Evolutionary conservation across 2,113 vertebrate genomes (phyloP).

Genomic region (Nipponia nippon): DNA sequence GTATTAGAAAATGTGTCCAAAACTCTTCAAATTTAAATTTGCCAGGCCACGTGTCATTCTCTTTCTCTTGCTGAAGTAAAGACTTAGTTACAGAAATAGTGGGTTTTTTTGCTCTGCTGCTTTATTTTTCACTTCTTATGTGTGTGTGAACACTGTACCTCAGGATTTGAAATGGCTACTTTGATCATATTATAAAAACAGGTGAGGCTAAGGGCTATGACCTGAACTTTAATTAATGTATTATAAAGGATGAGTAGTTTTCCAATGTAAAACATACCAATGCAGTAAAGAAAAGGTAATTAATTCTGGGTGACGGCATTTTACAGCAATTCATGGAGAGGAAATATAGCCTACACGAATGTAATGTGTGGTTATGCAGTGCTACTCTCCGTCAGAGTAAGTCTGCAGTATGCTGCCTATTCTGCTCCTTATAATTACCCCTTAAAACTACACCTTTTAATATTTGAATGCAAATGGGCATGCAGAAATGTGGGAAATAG

Average conservation of each 20-base stretch:
- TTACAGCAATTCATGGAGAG: neutral
- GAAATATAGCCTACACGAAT: neutral
- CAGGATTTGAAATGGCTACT: neutral
- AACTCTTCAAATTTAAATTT: neutral
- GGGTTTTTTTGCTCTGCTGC: neutral
- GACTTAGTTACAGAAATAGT: neutral
- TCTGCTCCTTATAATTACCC: neutral
- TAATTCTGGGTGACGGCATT: neutral
- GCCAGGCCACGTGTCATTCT: neutral
- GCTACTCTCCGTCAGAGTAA: neutral
- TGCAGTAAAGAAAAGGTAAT: constrained; percentile 3
- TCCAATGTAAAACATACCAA: neutral
- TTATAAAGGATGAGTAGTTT: neutral
- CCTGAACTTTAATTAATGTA: neutral
- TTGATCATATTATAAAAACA: neutral
- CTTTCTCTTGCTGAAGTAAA: neutral
- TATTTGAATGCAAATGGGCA: constrained; percentile 27
- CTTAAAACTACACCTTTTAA: neutral
- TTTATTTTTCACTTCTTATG: neutral
- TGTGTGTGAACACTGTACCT: neutral
- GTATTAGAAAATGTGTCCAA: neutral
- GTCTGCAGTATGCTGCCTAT: neutral
- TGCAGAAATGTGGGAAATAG: neutral
- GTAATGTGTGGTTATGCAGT: neutral
- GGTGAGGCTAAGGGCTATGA: neutral